Evolutionary conservation across 2,113 vertebrate genomes (phyloP), one percentile per base, ranked within the genome.

Genomic region (Gopherus flavomarginatus): DNA sequence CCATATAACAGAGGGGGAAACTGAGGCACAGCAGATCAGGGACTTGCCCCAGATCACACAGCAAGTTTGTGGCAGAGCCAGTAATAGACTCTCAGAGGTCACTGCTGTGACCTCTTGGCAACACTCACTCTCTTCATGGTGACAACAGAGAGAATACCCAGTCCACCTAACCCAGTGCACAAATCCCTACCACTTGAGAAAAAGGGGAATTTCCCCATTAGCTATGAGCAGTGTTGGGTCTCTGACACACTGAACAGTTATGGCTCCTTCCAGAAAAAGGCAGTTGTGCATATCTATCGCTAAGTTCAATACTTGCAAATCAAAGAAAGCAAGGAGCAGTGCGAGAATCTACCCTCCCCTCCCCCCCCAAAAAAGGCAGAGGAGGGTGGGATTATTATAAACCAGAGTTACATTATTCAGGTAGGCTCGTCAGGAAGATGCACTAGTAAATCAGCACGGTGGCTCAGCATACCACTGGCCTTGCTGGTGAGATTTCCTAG

Each of bases 321-420:
- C 38, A 72, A 72, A 38, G 19, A 72, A 72, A 72, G n/a, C 8
- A 38, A 38, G n/a, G 65, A 72, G 65, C 35, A 38, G 16, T 38
- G n/a, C 17, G 65, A 72, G 65, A 69, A 69, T 69, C 35, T n/a
- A 65, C 3, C 47, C 47, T 11, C 3, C 47, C 47, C 47, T 3
- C 47, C 47, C 47, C 10, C 47, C 47, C 47, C 1, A 22, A 21
- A 54, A 54, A 54, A 22, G 8, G 8, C n/a, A 0, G 0, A 9
- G 83, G 11, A 35, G 44, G 90, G 3, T 42, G 10, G 24, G 53
- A 42, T 27, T 91, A 17, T 10, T 21, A 8, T 42, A 85, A 62
- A 35, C 57, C 12, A 0, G 11, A 42, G 21, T 22, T 17, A 11
- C 26, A 8, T 49, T 38, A n/a, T 38, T 21, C 91, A 75, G 56